These are phyloP conservation scores for Diaphora mendica DNA, from an alignment of 2,888 invertebrate genomes.

Conservation along the genomic window DNA sequence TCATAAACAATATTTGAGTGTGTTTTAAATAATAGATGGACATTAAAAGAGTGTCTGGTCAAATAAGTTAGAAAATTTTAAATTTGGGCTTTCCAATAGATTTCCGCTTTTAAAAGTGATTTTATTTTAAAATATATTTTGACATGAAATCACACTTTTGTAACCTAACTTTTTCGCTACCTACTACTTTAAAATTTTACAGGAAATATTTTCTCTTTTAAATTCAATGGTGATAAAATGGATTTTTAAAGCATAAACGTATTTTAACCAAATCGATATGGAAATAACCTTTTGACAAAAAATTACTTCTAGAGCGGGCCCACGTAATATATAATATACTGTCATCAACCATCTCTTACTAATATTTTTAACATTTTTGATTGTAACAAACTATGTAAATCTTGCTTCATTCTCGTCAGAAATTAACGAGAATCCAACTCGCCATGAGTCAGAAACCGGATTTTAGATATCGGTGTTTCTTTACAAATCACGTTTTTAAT, in stretches of 20 bases:
- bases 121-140: neutral
- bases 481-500: neutral
- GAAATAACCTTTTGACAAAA: neutral
- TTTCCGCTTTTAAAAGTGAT: too few relatives aligned
- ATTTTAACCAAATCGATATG: neutral
- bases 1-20: too few relatives aligned
- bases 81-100: neutral
- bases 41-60: neutral
- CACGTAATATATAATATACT: too few relatives aligned
- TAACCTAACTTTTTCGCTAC: neutral
- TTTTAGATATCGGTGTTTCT: neutral
- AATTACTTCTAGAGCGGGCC: neutral
- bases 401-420: conserved; percentile 13
- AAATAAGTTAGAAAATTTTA: fast-evolving
- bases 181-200: neutral
- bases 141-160: neutral
- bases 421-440: neutral
- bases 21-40: too few relatives aligned
- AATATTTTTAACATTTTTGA: neutral
- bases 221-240: neutral
- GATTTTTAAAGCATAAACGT: neutral
- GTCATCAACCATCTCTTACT: neutral
- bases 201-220: neutral
- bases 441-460: neutral
- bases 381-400: neutral